phyloP scores from a whole-genome alignment of 2,113 vertebrate genomes.

The Baryphthengus martii region DNA sequence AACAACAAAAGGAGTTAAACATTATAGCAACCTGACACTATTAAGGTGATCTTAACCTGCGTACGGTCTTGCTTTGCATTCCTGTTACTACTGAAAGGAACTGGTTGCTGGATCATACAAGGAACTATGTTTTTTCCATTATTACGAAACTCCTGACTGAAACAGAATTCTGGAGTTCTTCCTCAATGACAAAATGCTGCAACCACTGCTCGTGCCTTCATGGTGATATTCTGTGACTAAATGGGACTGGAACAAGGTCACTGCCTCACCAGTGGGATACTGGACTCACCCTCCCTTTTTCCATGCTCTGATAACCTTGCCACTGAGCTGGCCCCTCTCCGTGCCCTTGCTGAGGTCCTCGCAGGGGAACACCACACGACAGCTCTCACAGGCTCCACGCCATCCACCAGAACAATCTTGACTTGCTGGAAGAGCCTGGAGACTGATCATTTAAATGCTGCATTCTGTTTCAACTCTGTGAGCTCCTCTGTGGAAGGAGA shows the following conservation, averaged over 20 bases:
- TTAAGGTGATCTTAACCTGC: not conserved
- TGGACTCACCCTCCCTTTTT: not conserved
- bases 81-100: not conserved
- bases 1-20: not conserved
- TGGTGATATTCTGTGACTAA: not conserved
- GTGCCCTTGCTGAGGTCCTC: not conserved
- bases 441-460: not conserved
- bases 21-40: not conserved
- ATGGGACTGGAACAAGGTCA: not conserved
- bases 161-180: not conserved
- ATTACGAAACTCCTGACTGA: not conserved
- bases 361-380: not conserved
- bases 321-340: not conserved
- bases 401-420: not conserved
- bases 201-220: rapidly evolving
- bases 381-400: not conserved
- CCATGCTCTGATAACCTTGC: not conserved
- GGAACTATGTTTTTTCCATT: not conserved
- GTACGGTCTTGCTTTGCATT: not conserved
- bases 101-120: not conserved
- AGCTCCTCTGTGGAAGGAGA: not conserved
- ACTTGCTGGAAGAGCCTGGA: not conserved
- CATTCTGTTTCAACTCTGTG: not conserved
- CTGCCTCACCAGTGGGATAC: not conserved
- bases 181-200: not conserved